Percentiles rank a stretch among this genome's conserved stretches.
Conservation (phyloP, 2,797 vertebrate genomes). For the Pelochelys cantorii region DNA sequence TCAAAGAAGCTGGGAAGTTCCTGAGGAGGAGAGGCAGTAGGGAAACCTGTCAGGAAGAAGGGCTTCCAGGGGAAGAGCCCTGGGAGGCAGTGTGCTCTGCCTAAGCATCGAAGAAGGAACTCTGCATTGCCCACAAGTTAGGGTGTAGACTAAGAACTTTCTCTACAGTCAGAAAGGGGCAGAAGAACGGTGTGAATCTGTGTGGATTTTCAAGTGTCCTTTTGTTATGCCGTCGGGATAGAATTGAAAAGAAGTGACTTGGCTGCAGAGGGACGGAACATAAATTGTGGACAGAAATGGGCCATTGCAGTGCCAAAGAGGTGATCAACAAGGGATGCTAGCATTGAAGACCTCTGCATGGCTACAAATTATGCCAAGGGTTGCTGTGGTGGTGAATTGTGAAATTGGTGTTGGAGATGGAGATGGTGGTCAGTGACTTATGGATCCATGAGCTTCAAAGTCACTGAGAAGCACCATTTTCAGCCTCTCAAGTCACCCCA, state of each 20-base stretch:
- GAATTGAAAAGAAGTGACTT: not conserved
- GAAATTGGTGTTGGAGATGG: not conserved
- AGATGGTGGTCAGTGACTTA: not conserved
- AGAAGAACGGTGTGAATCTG: not conserved
- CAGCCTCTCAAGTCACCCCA: not conserved
- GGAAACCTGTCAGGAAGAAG: not conserved
- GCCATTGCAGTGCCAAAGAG: not conserved
- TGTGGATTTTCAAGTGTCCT: not conserved
- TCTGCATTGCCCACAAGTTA: not conserved
- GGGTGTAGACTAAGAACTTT: not conserved
- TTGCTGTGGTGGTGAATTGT: not conserved
- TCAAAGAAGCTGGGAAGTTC: not conserved
- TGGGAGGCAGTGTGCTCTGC: not conserved
- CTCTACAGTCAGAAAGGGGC: not conserved
- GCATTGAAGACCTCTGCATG: not conserved
- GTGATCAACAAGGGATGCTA: not conserved
- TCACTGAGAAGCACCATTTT: not conserved
- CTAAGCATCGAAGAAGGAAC: not conserved
- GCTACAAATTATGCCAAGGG: not conserved
- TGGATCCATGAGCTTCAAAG: not conserved
- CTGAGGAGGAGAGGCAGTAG: not conserved
- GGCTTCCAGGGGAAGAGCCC: not conserved
- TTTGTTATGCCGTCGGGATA: not conserved
- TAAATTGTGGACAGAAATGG: not conserved
- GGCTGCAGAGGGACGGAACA: not conserved